phyloP scores from a whole-genome alignment of 2,113 vertebrate genomes.

The Leuciscus idus region DNA sequence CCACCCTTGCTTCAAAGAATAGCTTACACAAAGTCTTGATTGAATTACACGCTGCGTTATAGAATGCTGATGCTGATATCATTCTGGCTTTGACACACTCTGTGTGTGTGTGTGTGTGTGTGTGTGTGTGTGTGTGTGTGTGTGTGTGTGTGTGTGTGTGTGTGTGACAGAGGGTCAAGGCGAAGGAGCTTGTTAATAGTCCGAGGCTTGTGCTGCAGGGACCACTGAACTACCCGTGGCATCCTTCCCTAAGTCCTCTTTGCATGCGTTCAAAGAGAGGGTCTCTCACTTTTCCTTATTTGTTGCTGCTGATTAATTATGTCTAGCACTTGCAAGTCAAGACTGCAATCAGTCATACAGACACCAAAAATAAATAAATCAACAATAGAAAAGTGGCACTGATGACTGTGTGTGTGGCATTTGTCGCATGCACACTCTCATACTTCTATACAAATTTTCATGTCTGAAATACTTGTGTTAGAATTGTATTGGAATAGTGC shows the following conservation, averaged over 20 bases:
- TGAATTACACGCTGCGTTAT: conserved; percentile 49
- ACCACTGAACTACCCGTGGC: conserved; percentile 72
- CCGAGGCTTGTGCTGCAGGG: conserved; percentile 75
- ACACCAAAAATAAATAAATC: conserved; percentile 76
- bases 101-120: too few species aligned
- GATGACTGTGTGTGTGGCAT: conserved; percentile 62
- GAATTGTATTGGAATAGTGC: not conserved
- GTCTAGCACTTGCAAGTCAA: conserved; percentile 64
- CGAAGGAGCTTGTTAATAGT: conserved; percentile 77
- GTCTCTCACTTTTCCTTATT: conserved; percentile 46
- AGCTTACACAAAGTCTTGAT: conserved; percentile 60
- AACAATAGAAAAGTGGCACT: conserved; percentile 68
- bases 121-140: not conserved
- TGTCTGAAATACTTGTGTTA: not conserved
- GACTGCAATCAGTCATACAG: conserved; percentile 65
- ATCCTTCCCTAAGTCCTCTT: conserved; percentile 65
- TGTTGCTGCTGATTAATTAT: conserved; percentile 65
- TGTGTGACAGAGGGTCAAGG: conserved; percentile 72
- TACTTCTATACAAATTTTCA: conserved; percentile 34
- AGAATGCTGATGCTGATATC: conserved; percentile 54
- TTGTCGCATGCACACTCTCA: conserved; percentile 53
- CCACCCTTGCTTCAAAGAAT: conserved; percentile 54
- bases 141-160: not conserved
- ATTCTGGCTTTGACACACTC: not conserved
- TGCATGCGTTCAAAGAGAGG: not conserved